These are phyloP conservation scores for Neocloeon triangulifer DNA, from an alignment of 1,140 invertebrate species.

Conservation along the genomic window DNA sequence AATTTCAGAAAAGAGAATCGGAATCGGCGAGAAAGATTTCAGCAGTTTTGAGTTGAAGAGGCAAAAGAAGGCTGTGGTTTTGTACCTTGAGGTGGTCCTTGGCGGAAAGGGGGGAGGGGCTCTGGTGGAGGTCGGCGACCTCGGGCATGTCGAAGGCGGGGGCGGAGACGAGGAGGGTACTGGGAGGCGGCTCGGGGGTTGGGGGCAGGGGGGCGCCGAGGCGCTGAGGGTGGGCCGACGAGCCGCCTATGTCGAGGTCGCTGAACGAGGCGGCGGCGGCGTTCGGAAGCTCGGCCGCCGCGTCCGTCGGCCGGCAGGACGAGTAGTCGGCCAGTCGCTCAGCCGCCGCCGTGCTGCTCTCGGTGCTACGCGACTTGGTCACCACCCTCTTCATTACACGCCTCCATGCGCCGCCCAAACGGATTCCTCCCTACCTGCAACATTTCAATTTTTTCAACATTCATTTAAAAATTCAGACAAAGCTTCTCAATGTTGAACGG, in stretches of 20 bases:
- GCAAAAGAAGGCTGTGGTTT: no score
- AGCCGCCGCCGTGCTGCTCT: conserved; percentile 16
- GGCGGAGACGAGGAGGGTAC: no score
- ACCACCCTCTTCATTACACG: conserved; percentile 11
- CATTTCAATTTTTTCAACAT: no score
- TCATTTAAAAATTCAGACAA: no score
- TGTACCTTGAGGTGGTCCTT: conserved; percentile 9
- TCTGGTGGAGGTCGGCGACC: conserved; percentile 7
- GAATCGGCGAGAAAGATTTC: no score
- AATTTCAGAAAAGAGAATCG: no score
- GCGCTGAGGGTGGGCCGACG: no score
- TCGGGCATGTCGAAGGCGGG: conserved; percentile 10
- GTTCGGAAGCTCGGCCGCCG: no score
- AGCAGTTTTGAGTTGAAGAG: no score
- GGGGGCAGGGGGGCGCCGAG: conserved; percentile 1
- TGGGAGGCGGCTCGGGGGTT: conserved; percentile 6
- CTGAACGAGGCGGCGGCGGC: conserved; percentile 3
- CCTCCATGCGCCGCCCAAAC: conserved; percentile 3
- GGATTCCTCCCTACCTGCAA: no score
- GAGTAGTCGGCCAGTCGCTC: conserved; percentile 18
- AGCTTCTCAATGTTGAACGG: no score
- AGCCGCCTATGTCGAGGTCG: no score
- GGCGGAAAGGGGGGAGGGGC: neutral
- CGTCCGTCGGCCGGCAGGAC: conserved; percentile 10
- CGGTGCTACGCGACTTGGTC: conserved; percentile 11